These are phyloP conservation scores for Gracilinanus agilis DNA, from an alignment of 2,113 vertebrate species.

Conservation along the genomic window DNA sequence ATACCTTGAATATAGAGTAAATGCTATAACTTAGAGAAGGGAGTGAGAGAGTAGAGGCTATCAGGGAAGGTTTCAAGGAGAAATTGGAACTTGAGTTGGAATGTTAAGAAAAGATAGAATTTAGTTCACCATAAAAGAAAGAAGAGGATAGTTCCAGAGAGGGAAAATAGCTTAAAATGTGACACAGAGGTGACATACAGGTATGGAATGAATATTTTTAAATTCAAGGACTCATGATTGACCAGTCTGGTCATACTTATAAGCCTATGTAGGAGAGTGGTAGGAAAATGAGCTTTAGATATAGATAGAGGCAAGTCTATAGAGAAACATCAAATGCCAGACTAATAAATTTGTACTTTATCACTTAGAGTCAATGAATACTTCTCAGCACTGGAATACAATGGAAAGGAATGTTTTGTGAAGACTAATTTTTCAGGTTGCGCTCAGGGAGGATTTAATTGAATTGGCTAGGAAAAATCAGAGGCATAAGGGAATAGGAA, in stretches of 20 bases:
- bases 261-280: not conserved
- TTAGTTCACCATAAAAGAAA: not conserved
- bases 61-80: not conserved
- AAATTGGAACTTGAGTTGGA: not conserved
- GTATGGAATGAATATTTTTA: not conserved
- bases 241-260: not conserved
- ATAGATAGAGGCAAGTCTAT: no score
- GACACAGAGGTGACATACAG: not conserved
- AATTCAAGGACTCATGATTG: not conserved
- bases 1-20: not conserved
- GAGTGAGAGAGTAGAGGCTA: slow-evolving; percentile 5
- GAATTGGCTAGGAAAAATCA: not conserved
- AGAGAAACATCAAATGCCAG: not conserved
- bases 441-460: not conserved
- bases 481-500: not conserved
- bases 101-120: not conserved
- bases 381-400: not conserved
- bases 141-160: not conserved
- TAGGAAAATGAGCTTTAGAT: not conserved
- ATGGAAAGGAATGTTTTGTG: not conserved
- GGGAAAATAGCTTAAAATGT: not conserved
- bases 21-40: not conserved
- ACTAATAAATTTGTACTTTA: no score
- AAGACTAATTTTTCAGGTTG: slow-evolving; percentile 29
- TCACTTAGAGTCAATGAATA: no score